A percentile compares a stretch with the other conserved stretches of the same genome.
These are phyloP conservation scores for Yoshiicerus persimilis DNA, from an alignment of 1,140 invertebrate species.

Conservation along the genomic window DNA sequence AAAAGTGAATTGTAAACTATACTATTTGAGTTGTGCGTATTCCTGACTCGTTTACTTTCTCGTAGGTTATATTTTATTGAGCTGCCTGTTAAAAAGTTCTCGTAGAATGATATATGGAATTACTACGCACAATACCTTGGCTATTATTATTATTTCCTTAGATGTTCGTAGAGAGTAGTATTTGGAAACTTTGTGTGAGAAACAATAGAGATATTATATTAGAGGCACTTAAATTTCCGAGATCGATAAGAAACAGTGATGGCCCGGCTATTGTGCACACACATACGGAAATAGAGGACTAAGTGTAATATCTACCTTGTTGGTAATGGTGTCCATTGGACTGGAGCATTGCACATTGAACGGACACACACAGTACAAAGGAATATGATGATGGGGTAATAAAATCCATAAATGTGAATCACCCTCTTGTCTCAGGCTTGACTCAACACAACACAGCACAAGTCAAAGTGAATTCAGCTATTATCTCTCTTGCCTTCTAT, in stretches of 20 bases:
- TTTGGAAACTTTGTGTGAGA: background rate
- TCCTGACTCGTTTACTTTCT: background rate
- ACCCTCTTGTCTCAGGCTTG: background rate
- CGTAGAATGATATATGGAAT: background rate
- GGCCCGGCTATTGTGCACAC: background rate
- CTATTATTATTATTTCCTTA: background rate
- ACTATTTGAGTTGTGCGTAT: background rate
- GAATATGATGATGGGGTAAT: conserved; percentile 5
- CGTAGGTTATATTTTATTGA: background rate
- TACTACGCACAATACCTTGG: background rate
- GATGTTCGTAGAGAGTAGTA: background rate
- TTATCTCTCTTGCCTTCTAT: background rate
- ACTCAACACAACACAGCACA: background rate
- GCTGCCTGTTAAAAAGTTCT: conserved; percentile 3
- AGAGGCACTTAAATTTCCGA: background rate
- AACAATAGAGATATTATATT: background rate
- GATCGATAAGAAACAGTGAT: conserved; percentile 12
- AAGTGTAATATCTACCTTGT: background rate
- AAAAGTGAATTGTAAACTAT: background rate
- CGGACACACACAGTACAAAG: background rate
- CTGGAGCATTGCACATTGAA: background rate
- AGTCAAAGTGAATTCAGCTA: background rate
- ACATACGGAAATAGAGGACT: background rate
- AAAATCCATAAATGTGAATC: conserved; percentile 21
- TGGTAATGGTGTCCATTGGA: background rate